Base-by-base conservation (phyloP, 1,140 invertebrate species). In the Cyclina sinensis region DNA sequence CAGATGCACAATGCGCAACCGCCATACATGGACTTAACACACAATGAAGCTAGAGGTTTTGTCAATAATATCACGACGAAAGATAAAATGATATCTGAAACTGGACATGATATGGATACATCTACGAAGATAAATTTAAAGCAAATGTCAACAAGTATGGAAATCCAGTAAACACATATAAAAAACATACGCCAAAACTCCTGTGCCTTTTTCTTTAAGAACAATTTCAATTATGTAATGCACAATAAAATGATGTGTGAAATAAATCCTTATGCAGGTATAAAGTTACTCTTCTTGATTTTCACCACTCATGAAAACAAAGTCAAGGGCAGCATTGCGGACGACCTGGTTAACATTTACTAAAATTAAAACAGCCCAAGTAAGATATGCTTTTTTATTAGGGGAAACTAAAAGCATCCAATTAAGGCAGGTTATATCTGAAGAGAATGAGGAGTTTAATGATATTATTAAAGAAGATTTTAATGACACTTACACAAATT, bases 401-500 rank as follows among this genome's bases (percentile, higher is more conserved):
- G 88, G 90, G 5, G 16, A 86, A 46, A 43, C 43, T 7, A 32
- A 7, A 3, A 73, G 86, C 27, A 1, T 14, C 1, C 30, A 24
- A 65, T 32, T 51, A 16, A 88, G 59, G n/a, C 27, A 68, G 30
- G 24, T 30, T 11, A 30, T 90, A 12, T 21, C n/a, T 2, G 91
- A 95, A 57, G 98, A 98, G 94, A 96, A 97, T 91, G 91, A 90
- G 0, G 90, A 91, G 0, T 96, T 97, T 91, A 94, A 96, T 32
- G 98, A 98, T 93, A 96, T 98, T 86, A 96, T 98, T 39, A 97
- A 98, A 95, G 97, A 97, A 24, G 97, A 96, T 91, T 98, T 98
- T 94, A 89, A 96, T 16, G 98, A 98, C 95, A 96, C 96, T 46
- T 98, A 98, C 93, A 96, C 97, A 84, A 98, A 98, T 95, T 96